Percentiles rank a stretch among this genome's conserved stretches.
phyloP scores from a whole-genome alignment of 1,140 invertebrate species.

The Listronotus bonariensis region DNA sequence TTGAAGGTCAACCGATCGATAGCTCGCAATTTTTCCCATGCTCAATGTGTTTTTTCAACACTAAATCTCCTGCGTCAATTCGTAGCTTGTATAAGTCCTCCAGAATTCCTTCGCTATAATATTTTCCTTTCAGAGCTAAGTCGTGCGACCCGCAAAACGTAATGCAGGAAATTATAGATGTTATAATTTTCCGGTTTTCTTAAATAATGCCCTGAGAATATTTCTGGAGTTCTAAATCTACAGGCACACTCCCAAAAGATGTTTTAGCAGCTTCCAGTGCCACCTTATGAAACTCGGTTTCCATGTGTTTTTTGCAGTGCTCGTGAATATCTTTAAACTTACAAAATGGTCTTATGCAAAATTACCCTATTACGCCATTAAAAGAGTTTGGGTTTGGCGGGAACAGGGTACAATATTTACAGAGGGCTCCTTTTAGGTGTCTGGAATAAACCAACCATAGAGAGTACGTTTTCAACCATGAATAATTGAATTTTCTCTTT shows the following conservation, averaged over 20 bases:
- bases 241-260: neutral
- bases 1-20: no score
- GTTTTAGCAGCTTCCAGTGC: neutral
- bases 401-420: constrained; percentile 11
- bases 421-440: neutral
- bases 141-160: constrained; percentile 31
- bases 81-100: neutral
- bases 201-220: constrained; percentile 13
- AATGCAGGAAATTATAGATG: constrained; percentile 27
- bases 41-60: constrained; percentile 1
- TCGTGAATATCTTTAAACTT: constrained; percentile 5
- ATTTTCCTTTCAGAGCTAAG: constrained; percentile 27
- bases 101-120: constrained; percentile 6
- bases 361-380: constrained; percentile 5
- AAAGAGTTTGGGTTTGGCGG: constrained; percentile 2
- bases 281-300: no score
- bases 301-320: neutral
- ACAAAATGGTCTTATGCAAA: neutral
- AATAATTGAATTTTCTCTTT: constrained; percentile 3
- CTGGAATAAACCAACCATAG: neutral
- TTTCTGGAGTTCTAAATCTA: neutral
- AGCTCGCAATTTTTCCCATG: no score
- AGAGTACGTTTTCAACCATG: neutral
- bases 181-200: constrained; percentile 28
- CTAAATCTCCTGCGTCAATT: neutral